These are phyloP conservation scores for Sinocyclocheilus grahami DNA, from an alignment of 2,113 vertebrate genomes.

Conservation along the genomic window DNA sequence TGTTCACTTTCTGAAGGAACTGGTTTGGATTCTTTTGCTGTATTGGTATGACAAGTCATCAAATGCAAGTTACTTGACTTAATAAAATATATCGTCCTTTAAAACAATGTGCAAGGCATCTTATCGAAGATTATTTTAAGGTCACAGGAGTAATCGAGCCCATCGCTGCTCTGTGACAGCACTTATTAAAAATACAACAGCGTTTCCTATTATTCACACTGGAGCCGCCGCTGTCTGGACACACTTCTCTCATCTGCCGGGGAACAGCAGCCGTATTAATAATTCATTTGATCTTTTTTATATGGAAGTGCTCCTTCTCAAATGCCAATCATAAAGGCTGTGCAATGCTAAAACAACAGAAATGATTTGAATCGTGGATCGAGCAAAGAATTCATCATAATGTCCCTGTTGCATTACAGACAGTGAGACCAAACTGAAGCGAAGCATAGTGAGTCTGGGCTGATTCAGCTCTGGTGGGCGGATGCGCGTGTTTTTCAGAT, in stretches of 20 bases:
- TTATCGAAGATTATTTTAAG: not conserved
- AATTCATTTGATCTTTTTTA: not conserved
- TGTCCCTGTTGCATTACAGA: not conserved
- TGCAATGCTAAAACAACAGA: not conserved
- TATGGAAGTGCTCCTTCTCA: conserved; percentile 23
- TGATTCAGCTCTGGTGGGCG: not conserved
- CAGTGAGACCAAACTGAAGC: not conserved
- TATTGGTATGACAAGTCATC: not conserved
- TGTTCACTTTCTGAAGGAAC: not conserved
- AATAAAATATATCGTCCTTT: not conserved
- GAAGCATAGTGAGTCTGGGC: not conserved
- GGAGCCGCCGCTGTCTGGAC: not conserved
- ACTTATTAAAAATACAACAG: conserved; percentile 31
- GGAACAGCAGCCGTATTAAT: conserved; percentile 10
- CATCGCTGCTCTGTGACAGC: not conserved
- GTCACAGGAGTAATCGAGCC: not conserved
- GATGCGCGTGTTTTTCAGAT: not conserved
- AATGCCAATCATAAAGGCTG: conserved; percentile 15
- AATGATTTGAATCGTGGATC: not conserved
- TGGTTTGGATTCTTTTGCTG: not conserved
- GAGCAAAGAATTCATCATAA: not conserved
- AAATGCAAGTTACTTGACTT: not conserved
- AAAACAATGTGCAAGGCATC: not conserved
- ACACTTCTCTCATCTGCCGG: conserved; percentile 7
- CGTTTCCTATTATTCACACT: not conserved